Evolutionary conservation across 2,888 invertebrate species (phyloP).

Genomic region (Athalia circularis): DNA sequence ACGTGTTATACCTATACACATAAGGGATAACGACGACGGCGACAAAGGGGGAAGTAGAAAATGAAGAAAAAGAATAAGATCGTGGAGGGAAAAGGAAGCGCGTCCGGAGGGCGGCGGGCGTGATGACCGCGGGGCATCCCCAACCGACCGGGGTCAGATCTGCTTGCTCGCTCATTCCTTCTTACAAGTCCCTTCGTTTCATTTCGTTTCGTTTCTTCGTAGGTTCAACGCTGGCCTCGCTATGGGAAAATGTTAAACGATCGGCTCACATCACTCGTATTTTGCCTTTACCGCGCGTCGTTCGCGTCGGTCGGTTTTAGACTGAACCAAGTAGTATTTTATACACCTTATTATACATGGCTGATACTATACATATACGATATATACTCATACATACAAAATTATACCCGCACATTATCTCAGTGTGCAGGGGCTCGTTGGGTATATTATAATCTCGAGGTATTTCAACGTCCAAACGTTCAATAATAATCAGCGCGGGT

Average conservation of each 20-base stretch:
- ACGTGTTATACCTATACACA: conserved; percentile 51
- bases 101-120: conserved; percentile 69
- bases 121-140: conserved; percentile 71
- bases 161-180: conserved; percentile 52
- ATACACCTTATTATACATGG: too few species aligned
- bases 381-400: too few species aligned
- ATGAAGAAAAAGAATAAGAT: conserved; percentile 46
- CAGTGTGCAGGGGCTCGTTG: background rate
- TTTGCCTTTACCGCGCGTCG: conserved; percentile 48
- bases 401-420: background rate
- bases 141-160: conserved; percentile 72
- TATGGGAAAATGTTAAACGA: conserved; percentile 74
- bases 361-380: too few species aligned
- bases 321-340: too few species aligned
- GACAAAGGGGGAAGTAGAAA: conserved; percentile 48
- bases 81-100: conserved; percentile 56
- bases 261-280: conserved; percentile 72
- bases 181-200: background rate
- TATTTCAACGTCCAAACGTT: background rate
- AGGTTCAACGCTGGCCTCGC: conserved; percentile 51
- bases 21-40: conserved; percentile 40
- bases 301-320: background rate
- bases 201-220: conserved; percentile 7
- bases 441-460: conserved; percentile 5
- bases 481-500: background rate